Conservation (phyloP, 2,888 invertebrate species). For the Apeira syringaria region DNA sequence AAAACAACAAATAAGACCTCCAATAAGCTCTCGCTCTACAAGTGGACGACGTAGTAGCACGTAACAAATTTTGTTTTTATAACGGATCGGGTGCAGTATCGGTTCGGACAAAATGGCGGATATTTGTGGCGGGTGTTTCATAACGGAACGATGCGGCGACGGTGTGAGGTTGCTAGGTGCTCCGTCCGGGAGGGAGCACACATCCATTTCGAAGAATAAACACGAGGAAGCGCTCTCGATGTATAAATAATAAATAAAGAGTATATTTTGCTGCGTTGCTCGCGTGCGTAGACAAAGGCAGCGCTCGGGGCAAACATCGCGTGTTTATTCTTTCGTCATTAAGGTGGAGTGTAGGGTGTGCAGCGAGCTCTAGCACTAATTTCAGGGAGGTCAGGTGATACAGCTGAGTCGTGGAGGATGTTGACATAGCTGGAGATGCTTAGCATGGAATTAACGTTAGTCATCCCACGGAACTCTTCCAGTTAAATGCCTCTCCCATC, state of each 20-base stretch:
- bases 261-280: slow-evolving; percentile 71
- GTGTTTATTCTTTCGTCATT: slow-evolving; percentile 79
- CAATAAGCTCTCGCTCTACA: slow-evolving; percentile 48
- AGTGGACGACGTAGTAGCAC: slow-evolving; percentile 50
- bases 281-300: slow-evolving; percentile 73
- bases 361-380: slow-evolving; percentile 66
- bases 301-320: slow-evolving; percentile 63
- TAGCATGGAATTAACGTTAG: slow-evolving; percentile 37
- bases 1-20: slow-evolving; percentile 55
- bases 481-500: too few relatives aligned
- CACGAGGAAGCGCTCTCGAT: slow-evolving; percentile 73
- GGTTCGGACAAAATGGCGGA: slow-evolving; percentile 58
- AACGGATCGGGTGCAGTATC: slow-evolving; percentile 54
- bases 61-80: slow-evolving; percentile 57
- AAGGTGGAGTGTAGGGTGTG: slow-evolving; percentile 69
- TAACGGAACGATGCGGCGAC: slow-evolving; percentile 44
- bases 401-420: slow-evolving; percentile 35
- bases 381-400: slow-evolving; percentile 58
- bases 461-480: too few relatives aligned
- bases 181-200: slow-evolving; percentile 48
- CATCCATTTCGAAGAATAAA: slow-evolving; percentile 79
- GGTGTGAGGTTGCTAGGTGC: slow-evolving; percentile 6
- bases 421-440: slow-evolving; percentile 46
- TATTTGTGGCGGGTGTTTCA: slow-evolving; percentile 49
- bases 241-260: slow-evolving; percentile 80